Conservation (phyloP, 37 sponge, comb jelly and placozoan genomes). For the Spongia lamella region DNA sequence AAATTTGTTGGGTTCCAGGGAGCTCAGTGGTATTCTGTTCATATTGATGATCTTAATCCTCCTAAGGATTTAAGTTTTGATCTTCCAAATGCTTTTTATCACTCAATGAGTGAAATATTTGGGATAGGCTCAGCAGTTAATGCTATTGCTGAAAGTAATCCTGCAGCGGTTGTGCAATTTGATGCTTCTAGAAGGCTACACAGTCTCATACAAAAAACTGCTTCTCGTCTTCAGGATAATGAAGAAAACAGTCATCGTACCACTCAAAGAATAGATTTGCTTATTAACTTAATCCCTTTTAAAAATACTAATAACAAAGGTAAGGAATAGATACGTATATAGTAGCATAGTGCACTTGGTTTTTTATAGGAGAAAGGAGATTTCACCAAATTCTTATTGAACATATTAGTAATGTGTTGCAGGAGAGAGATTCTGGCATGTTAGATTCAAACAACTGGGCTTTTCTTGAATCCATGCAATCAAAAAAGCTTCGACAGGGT, state of each 20-base stretch:
- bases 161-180: no score
- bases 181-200: no score
- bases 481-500: conserved; percentile 29
- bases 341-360: no score
- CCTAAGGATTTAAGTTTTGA: conserved; percentile 26
- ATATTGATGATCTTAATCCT: conserved; percentile 71
- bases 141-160: no score
- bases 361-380: background rate
- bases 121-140: background rate
- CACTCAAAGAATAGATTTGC: conserved; percentile 21
- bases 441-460: conserved; percentile 11
- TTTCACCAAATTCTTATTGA: no score
- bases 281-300: conserved; percentile 37
- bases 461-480: conserved; percentile 22
- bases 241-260: conserved; percentile 21
- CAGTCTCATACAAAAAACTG: conserved; percentile 49
- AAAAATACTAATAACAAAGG: background rate
- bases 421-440: no score
- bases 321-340: conserved; percentile 14
- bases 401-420: no score
- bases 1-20: conserved; percentile 75
- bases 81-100: conserved; percentile 31
- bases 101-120: conserved; percentile 65
- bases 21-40: conserved; percentile 70
- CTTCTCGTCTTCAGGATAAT: conserved; percentile 24